A percentile compares a stretch with the other conserved stretches of the same genome.
These are phyloP conservation scores for Brachyopa scutellaris DNA, from an alignment of 2,888 invertebrate species.

Conservation along the genomic window DNA sequence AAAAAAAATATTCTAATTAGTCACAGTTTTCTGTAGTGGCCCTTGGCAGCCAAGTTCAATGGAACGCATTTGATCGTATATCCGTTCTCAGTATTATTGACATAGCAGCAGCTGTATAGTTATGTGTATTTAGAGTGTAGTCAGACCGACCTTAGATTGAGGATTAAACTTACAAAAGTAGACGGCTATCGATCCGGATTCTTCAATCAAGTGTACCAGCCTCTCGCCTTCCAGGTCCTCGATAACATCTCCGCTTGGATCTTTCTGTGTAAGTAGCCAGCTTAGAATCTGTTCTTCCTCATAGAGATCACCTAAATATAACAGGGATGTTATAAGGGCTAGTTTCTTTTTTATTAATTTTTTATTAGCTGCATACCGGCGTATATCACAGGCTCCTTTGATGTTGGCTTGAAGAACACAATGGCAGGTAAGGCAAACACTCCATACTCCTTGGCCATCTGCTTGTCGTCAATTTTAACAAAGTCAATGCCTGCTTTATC, in stretches of 20 bases:
- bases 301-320: conserved; percentile 89
- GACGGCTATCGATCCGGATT: conserved; percentile 92
- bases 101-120: conserved; percentile 53
- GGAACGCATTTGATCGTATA: conserved; percentile 20
- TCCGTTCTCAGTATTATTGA: conserved; percentile 64
- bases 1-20: conserved; percentile 56
- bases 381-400: conserved; percentile 94
- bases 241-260: conserved; percentile 94
- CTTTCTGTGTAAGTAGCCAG: conserved; percentile 95
- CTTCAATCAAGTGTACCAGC: conserved; percentile 88
- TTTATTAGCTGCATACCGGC: conserved; percentile 85
- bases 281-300: conserved; percentile 94
- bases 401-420: conserved; percentile 93
- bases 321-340: neutral
- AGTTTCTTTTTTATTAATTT: neutral
- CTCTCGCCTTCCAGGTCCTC: conserved; percentile 93
- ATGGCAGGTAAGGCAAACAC: conserved; percentile 95
- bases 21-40: conserved; percentile 61
- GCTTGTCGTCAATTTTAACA: conserved; percentile 94
- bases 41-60: conserved; percentile 35
- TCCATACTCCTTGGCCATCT: conserved; percentile 92
- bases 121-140: conserved; percentile 30
- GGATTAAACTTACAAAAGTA: conserved; percentile 91
- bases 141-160: conserved; percentile 1
- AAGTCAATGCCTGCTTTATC: conserved; percentile 95